These are phyloP conservation scores for Ophioninae sp. DNA, from an alignment of 2,888 invertebrate species.

Conservation along the genomic window DNA sequence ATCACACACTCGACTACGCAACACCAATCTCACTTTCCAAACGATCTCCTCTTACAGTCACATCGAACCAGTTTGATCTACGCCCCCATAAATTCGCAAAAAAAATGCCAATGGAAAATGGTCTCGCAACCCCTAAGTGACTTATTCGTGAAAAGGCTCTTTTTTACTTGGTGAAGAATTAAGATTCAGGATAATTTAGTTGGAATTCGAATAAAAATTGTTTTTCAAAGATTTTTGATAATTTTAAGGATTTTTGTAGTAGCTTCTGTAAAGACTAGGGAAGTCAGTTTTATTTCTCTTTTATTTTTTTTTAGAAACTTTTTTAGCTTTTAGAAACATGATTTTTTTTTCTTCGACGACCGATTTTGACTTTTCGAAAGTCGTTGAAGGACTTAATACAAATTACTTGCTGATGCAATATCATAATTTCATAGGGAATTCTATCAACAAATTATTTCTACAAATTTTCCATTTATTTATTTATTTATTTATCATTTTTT, in stretches of 20 bases:
- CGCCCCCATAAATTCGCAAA: background rate
- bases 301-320: too few species aligned
- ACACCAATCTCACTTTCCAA: slow-evolving; percentile 33
- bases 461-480: too few species aligned
- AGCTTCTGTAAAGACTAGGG: background rate
- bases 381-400: too few species aligned
- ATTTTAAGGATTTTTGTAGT: background rate
- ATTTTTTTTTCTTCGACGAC: too few species aligned
- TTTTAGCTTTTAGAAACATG: too few species aligned
- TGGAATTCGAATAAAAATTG: background rate
- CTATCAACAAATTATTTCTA: too few species aligned
- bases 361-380: too few species aligned
- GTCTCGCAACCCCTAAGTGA: background rate
- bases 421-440: too few species aligned
- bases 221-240: background rate
- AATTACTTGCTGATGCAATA: too few species aligned
- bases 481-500: too few species aligned
- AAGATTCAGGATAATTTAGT: background rate
- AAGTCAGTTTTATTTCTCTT: too few species aligned
- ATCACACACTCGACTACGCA: slow-evolving; percentile 21
- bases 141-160: background rate
- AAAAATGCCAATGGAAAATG: background rate
- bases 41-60: background rate
- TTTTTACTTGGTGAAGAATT: background rate
- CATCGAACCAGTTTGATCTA: background rate